Base-by-base conservation (phyloP, 1,140 invertebrate genomes). In the Whitmania pigra region DNA sequence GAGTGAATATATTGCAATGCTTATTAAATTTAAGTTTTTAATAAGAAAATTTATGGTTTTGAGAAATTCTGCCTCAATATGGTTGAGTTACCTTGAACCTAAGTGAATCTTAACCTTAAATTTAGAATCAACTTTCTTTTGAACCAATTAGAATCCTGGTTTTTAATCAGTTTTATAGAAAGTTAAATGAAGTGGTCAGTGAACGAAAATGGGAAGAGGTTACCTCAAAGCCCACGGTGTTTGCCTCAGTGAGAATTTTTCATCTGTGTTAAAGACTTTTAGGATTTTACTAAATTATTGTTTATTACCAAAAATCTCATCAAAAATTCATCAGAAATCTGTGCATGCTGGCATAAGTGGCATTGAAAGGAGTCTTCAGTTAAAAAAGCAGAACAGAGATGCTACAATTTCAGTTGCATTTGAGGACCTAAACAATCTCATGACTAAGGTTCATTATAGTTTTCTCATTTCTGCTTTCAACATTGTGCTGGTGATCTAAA, bases 381-480 rank as follows among this genome's bases (percentile, higher is more conserved):
- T 93, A 77, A 90, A 92, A 78, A 89, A 94, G 55, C 89, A 90
- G 80, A 88, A 88, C 29, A 94, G 92, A 0, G 91, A 96, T 83
- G 87, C 90, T 77, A 93, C 89, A 80, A 97, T 99, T 76, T 89
- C 86, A 31, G 84, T 89, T 74, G 94, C 95, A 22, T 99, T 99
- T 84, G 88, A 97, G 84, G 96, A 99, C 85, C 85, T 98, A 25
- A 90, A 85, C 78, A 92, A 93, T 78, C 84, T 99, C 0, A 98
- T 99, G 89, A 87, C 87, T 72, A 94, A 93, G 87, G 94, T 81
- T 60, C 43, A 22, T 7, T 2, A 36, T 22, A 43, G 27, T 57
- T 67, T 43, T n/a, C 55, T 55, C 27, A 25, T 71, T n/a, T 57
- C 11, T 29, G 22, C n/a, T 29, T 31, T n/a, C 15, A 17, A 17